A percentile compares a stretch with the other conserved stretches of the same genome.
Evolutionary conservation across 2,113 vertebrate species (phyloP).

Genomic region (Zosterops japonicus): DNA sequence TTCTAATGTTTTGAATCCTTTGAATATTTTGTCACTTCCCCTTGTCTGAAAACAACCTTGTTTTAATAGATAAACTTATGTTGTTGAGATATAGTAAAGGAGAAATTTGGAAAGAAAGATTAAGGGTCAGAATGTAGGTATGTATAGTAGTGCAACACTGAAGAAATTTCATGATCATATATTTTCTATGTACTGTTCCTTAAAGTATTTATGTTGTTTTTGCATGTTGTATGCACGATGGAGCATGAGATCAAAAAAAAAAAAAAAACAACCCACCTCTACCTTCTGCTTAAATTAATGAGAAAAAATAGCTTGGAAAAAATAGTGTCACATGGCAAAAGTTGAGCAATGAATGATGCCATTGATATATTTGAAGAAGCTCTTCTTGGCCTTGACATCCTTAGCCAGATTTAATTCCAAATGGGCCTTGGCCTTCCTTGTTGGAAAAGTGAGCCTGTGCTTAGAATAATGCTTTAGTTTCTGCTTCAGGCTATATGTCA

Average conservation of each 20-base stretch:
- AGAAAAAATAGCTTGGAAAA: background rate
- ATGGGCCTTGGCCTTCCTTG: background rate
- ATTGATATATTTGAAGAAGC: background rate
- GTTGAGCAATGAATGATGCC: background rate
- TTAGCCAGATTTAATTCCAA: background rate
- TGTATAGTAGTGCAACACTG: accelerated
- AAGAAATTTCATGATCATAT: background rate
- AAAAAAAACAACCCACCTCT: background rate
- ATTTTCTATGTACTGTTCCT: background rate
- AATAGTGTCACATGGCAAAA: background rate
- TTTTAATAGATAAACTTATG: background rate
- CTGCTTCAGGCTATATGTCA: background rate
- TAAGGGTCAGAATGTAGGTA: background rate
- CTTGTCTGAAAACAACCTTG: background rate
- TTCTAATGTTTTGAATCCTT: background rate
- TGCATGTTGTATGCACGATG: background rate
- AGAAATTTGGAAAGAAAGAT: background rate
- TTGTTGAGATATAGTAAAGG: background rate
- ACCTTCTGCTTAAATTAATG: background rate
- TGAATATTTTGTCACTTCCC: background rate
- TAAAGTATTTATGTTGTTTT: background rate
- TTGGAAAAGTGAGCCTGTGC: background rate
- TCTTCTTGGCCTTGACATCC: background rate
- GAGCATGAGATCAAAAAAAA: background rate
- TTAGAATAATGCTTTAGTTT: background rate